Evolutionary conservation across 2,888 invertebrate genomes (phyloP).

Genomic region (Philopedon plagiatum): DNA sequence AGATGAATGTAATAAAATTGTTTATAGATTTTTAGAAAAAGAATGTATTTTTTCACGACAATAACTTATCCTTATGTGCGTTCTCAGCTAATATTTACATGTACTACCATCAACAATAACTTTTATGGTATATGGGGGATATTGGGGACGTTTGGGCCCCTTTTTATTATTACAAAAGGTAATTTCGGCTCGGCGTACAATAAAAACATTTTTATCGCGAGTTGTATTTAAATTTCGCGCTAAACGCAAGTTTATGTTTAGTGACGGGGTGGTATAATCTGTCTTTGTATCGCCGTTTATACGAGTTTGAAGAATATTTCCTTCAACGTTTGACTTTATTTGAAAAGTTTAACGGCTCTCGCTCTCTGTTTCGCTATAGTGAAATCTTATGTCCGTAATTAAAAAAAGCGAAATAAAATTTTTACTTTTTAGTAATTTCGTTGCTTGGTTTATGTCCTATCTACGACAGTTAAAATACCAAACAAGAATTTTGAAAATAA

Average conservation of each 20-base stretch:
- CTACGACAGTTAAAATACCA: not conserved
- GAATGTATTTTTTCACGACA: constrained; percentile 53
- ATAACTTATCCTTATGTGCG: constrained; percentile 52
- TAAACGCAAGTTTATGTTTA: constrained; percentile 48
- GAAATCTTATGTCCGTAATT: constrained; percentile 11
- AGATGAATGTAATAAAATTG: too few species aligned
- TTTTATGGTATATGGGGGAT: constrained; percentile 30
- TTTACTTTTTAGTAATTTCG: constrained; percentile 12
- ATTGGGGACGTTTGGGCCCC: constrained; percentile 28
- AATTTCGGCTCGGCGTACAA: constrained; percentile 59
- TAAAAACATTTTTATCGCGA: constrained; percentile 56
- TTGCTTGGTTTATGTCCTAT: not conserved
- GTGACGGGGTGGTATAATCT: constrained; percentile 41
- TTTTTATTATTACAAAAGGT: constrained; percentile 63
- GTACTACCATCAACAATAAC: constrained; percentile 39
- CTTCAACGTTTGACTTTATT: constrained; percentile 22
- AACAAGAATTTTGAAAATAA: not conserved
- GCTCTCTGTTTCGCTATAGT: constrained; percentile 14
- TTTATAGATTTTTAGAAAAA: constrained; percentile 60
- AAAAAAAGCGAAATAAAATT: constrained; percentile 27
- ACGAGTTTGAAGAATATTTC: constrained; percentile 33
- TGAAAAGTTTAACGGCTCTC: constrained; percentile 24
- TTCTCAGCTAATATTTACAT: constrained; percentile 39
- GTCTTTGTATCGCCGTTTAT: constrained; percentile 36
- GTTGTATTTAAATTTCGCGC: constrained; percentile 48